Conservation (phyloP, 2,113 vertebrate genomes). For the Anseranas semipalmata region DNA sequence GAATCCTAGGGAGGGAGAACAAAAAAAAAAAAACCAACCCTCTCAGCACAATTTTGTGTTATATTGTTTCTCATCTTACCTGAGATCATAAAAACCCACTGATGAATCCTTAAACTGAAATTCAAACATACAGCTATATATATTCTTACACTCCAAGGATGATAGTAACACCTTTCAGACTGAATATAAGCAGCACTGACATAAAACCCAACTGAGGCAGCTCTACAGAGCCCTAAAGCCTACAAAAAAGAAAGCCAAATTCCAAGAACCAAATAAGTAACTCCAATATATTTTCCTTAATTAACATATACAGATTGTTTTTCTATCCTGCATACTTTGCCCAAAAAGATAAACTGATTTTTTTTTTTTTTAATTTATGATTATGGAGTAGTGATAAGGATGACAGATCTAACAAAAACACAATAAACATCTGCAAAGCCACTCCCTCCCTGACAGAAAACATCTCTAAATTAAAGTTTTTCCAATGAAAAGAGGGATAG, state of each 20-base stretch:
- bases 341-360: background rate
- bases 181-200: background rate
- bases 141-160: background rate
- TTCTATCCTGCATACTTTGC: background rate
- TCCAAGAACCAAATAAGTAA: background rate
- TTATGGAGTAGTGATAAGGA: background rate
- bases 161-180: background rate
- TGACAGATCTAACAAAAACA: background rate
- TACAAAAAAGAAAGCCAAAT: background rate
- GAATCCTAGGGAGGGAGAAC: constrained; percentile 83
- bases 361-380: too few relatives aligned
- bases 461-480: background rate
- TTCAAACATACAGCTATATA: background rate
- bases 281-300: background rate
- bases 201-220: background rate
- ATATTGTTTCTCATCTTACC: background rate
- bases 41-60: background rate
- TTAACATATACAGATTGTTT: background rate
- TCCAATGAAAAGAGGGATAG: background rate
- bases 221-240: background rate
- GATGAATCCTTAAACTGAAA: background rate
- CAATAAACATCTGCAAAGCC: background rate
- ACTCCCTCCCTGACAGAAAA: background rate
- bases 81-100: background rate
- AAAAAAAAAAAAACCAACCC: background rate